phyloP scores from a whole-genome alignment of 2,797 vertebrate species.

The Anguilla megastoma region DNA sequence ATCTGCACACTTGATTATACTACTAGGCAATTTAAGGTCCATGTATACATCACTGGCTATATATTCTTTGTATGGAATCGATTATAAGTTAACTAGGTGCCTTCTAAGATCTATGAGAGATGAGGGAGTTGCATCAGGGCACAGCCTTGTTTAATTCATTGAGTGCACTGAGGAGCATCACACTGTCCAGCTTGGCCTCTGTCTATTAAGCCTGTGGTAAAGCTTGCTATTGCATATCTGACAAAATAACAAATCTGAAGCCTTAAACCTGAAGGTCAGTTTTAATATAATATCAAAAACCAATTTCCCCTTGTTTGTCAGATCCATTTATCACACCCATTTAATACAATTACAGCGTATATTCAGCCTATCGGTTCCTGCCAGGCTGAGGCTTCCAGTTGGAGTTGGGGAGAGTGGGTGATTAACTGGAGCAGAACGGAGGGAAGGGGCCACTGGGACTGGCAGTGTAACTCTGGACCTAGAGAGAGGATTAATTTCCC shows the following conservation, averaged over 20 bases:
- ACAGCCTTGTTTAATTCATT: neutral
- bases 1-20: conserved; percentile 2
- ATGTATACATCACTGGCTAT: neutral
- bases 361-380: neutral
- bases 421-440: conserved; percentile 4
- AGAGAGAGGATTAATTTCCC: conserved; percentile 20
- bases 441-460: neutral
- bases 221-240: conserved; percentile 54
- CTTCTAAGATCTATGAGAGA: neutral
- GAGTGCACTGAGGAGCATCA: neutral
- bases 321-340: conserved; percentile 80
- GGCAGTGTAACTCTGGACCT: conserved; percentile 6
- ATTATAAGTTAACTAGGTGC: conserved; percentile 22
- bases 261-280: conserved; percentile 80
- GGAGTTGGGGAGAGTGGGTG: conserved; percentile 8
- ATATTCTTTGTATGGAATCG: neutral
- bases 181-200: conserved; percentile 7
- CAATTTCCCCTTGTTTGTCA: conserved; percentile 84
- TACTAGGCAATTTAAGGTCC: neutral
- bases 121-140: neutral
- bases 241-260: conserved; percentile 74
- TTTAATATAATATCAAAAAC: conserved; percentile 82
- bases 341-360: conserved; percentile 74
- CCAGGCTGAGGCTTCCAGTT: conserved; percentile 4
- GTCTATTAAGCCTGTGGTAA: conserved; percentile 45